phyloP scores from a whole-genome alignment of 2,888 invertebrate genomes.

The Rhagonycha lutea region DNA sequence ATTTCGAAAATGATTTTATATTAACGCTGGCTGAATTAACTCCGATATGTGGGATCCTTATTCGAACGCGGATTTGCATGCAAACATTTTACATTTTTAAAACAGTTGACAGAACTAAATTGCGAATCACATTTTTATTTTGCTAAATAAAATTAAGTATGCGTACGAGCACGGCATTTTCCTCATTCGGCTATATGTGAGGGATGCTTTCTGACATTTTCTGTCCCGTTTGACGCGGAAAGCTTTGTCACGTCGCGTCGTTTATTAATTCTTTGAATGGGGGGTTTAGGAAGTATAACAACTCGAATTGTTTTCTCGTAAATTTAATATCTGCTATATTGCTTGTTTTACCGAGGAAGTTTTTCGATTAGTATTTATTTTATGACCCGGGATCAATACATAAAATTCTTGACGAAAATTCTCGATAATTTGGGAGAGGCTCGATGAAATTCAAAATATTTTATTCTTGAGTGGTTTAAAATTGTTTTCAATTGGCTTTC shows the following conservation, averaged over 20 bases:
- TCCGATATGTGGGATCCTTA: not conserved
- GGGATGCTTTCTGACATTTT: not conserved
- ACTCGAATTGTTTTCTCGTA: not conserved
- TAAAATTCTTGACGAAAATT: not conserved
- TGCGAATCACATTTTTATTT: not conserved
- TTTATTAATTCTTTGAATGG: constrained; percentile 1
- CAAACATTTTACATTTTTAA: not conserved
- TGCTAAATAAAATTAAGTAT: not conserved
- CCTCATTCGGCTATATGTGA: not conserved
- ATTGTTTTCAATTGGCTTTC: not conserved
- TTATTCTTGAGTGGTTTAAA: not conserved
- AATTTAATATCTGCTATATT: not conserved
- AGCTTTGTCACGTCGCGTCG: not conserved
- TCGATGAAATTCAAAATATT: not conserved
- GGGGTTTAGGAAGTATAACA: not conserved
- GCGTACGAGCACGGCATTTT: not conserved
- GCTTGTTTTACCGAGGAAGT: not conserved
- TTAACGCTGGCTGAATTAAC: not conserved
- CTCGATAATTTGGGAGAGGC: too few species aligned
- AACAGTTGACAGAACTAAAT: not conserved
- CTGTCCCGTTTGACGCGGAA: not conserved
- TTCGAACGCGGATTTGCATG: not conserved
- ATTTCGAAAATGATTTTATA: not conserved
- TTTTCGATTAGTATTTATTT: not conserved
- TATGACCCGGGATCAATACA: not conserved